A percentile compares a stretch with the other conserved stretches of the same genome.
Evolutionary conservation across 2,888 invertebrate species (phyloP).

Genomic region (Diachrysia chrysitis): DNA sequence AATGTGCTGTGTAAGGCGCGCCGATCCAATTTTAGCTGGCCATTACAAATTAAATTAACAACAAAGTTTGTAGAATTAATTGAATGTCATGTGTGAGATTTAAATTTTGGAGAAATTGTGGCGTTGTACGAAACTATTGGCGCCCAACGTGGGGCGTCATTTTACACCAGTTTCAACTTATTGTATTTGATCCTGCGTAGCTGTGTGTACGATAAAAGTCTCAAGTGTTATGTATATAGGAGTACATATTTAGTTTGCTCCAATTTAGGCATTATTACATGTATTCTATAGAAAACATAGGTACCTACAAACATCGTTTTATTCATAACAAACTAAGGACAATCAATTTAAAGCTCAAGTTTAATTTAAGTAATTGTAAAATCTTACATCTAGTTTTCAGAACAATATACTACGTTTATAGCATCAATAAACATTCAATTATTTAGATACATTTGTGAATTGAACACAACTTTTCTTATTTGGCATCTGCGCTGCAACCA

Average conservation of each 20-base stretch:
- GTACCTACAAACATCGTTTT: background rate
- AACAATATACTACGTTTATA: no score
- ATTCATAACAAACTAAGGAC: no score
- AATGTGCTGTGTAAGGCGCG: no score
- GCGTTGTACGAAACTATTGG: background rate
- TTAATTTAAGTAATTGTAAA: no score
- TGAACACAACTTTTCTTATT: background rate
- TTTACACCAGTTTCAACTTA: background rate
- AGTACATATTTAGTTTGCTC: slow-evolving; percentile 38
- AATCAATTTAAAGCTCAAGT: background rate
- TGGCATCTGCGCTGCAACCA: background rate
- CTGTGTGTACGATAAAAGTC: slow-evolving; percentile 36
- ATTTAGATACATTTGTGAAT: background rate
- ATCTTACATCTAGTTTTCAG: no score
- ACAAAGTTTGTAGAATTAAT: no score
- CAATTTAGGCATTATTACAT: slow-evolving; percentile 36
- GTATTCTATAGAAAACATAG: slow-evolving; percentile 14
- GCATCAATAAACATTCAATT: no score
- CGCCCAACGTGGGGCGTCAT: background rate
- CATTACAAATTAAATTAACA: no score
- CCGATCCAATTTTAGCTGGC: no score
- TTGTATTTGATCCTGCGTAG: background rate
- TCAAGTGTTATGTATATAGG: slow-evolving; percentile 35
- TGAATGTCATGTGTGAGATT: no score
- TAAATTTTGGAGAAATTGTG: no score